phyloP scores from a whole-genome alignment of 2,888 invertebrate species.

The Lordiphosa andalusiaca region DNA sequence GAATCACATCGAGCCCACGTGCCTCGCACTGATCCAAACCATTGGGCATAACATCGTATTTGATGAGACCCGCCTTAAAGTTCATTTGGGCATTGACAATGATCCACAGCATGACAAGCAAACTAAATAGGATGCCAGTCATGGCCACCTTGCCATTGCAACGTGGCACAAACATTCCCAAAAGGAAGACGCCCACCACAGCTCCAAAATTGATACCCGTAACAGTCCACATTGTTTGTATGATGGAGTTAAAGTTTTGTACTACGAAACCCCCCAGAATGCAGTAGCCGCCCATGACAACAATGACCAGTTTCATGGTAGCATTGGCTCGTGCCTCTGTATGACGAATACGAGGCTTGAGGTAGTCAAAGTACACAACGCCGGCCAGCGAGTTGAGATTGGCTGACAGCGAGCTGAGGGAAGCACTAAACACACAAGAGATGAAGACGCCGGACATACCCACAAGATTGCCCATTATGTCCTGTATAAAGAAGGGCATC shows the following conservation, averaged over 20 bases:
- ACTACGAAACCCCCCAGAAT: slow-evolving; percentile 82
- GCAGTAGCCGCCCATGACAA: slow-evolving; percentile 82
- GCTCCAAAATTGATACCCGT: slow-evolving; percentile 83
- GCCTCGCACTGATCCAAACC: slow-evolving; percentile 69
- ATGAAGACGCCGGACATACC: slow-evolving; percentile 84
- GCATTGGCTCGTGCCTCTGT: slow-evolving; percentile 81
- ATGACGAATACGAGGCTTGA: slow-evolving; percentile 79
- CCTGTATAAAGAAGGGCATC: slow-evolving; percentile 83
- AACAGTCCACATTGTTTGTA: slow-evolving; percentile 81
- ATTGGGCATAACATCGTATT: slow-evolving; percentile 71
- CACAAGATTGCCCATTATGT: slow-evolving; percentile 81
- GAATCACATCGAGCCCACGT: slow-evolving; percentile 43
- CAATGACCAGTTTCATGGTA: slow-evolving; percentile 81
- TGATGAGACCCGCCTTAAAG: slow-evolving; percentile 64
- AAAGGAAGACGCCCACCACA: slow-evolving; percentile 84
- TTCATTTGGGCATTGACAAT: slow-evolving; percentile 73
- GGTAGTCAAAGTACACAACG: slow-evolving; percentile 83
- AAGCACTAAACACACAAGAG: slow-evolving; percentile 84
- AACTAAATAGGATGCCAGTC: slow-evolving; percentile 69
- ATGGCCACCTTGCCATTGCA: slow-evolving; percentile 81
- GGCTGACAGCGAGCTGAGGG: slow-evolving; percentile 83
- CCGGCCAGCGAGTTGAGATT: slow-evolving; percentile 82
- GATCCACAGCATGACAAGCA: slow-evolving; percentile 71
- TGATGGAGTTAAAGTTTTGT: slow-evolving; percentile 81
- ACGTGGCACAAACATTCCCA: slow-evolving; percentile 86